Evolutionary conservation across 2,888 invertebrate genomes (phyloP).

Genomic region (Bombylius major): DNA sequence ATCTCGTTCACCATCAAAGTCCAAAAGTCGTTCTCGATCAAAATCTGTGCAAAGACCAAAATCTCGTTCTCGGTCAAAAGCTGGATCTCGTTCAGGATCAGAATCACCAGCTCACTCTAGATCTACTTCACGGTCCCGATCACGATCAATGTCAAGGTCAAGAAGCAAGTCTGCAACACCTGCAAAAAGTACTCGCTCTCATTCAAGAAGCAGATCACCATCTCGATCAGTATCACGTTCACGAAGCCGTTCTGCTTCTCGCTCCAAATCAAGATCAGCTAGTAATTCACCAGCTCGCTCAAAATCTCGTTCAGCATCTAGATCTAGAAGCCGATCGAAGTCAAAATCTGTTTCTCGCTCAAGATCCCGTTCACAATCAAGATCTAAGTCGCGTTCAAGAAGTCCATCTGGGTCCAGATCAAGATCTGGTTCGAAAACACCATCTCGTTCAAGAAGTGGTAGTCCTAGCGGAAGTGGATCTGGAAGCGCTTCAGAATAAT

Average conservation of each 20-base stretch:
- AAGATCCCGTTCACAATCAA: constrained; percentile 24
- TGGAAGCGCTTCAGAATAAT: constrained; percentile 31
- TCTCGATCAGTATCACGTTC: constrained; percentile 29
- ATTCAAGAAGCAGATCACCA: constrained; percentile 24
- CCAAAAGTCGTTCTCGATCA: constrained; percentile 9
- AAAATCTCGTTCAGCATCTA: constrained; percentile 24
- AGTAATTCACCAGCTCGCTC: constrained; percentile 11
- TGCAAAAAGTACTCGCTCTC: background rate
- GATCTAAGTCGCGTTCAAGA: constrained; percentile 16
- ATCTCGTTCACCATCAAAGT: constrained; percentile 21
- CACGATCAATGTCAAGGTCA: constrained; percentile 20
- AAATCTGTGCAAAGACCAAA: constrained; percentile 17
- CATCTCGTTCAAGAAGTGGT: constrained; percentile 26
- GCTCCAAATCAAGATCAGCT: constrained; percentile 26
- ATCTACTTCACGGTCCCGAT: constrained; percentile 20
- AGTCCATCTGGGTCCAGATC: constrained; percentile 19
- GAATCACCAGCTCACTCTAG: constrained; percentile 28
- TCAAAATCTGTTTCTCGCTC: constrained; percentile 21
- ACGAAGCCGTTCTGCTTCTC: constrained; percentile 22
- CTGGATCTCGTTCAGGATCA: constrained; percentile 31
- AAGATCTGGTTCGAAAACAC: constrained; percentile 29
- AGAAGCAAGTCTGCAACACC: constrained; percentile 2
- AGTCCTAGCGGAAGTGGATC: constrained; percentile 27
- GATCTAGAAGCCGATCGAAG: constrained; percentile 19
- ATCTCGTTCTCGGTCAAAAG: constrained; percentile 30